Percentiles rank a stretch among this genome's conserved stretches.
Conservation (phyloP, 2,113 vertebrate species). For the Platichthys flesus region DNA sequence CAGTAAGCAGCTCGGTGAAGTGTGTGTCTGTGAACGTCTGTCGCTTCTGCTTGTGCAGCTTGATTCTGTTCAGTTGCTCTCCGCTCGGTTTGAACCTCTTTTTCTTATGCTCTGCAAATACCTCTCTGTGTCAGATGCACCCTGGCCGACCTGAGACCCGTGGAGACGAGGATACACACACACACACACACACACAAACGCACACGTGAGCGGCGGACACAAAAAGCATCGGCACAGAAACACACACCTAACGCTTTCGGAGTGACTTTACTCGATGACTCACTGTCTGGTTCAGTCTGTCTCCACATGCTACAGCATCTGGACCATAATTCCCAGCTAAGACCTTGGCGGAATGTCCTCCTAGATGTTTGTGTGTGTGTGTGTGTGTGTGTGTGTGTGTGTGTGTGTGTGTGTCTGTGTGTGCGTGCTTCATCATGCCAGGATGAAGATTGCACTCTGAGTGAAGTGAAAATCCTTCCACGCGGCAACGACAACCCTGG, state of each 20-base stretch:
- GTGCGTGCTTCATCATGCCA: not conserved
- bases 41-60: slow-evolving; percentile 22
- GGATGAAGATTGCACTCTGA: not conserved
- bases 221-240: slow-evolving; percentile 1
- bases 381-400: not conserved
- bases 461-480: slow-evolving; percentile 6
- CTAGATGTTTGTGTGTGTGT: not conserved
- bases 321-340: slow-evolving; percentile 33
- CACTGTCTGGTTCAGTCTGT: slow-evolving; percentile 50
- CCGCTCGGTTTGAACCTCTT: slow-evolving; percentile 13
- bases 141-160: not conserved
- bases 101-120: slow-evolving; percentile 4
- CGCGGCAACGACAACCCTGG: not conserved
- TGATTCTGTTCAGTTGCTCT: slow-evolving; percentile 27
- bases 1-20: slow-evolving; percentile 40
- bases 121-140: not conserved
- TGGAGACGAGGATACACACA: not conserved
- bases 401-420: not conserved
- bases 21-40: slow-evolving; percentile 31
- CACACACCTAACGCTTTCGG: slow-evolving; percentile 29
- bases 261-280: slow-evolving; percentile 56
- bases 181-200: too few relatives aligned
- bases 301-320: slow-evolving; percentile 48
- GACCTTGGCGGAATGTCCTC: slow-evolving; percentile 11
- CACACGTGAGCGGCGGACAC: too few relatives aligned